Evolutionary conservation across 2,888 invertebrate genomes (phyloP), one percentile per base, ranked within the genome.

Genomic region (Aphodius granarius): DNA sequence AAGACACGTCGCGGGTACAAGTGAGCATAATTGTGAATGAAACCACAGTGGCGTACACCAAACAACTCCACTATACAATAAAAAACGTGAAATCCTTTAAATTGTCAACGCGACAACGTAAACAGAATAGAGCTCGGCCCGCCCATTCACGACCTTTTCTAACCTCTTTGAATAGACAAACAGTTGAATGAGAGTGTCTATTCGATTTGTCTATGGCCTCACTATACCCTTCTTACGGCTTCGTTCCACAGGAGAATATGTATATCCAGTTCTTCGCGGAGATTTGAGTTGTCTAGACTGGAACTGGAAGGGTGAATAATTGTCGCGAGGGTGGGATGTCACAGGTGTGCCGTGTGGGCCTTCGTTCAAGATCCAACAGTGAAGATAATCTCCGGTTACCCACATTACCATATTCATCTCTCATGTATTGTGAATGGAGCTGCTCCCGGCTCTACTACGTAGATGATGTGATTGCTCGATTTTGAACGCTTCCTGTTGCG

Each of bases 311-410:
- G 78, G 77, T 77, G 73, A 76, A 75, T 77, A 77, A 77, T 77
- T 77, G 77, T 77, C 74, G 73, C 70, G 75, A 77, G 74, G 77
- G 73, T 73, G 70, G 77, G 73, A 74, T 77, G 71, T 71, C 77
- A 77, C 79, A 79, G 78, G 79, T 79, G 79, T 78, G 76, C 77
- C 75, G 76, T 77, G 79, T 80, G 78, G 79, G 79, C 68, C 75
- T 74, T 73, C 63, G 43, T 43, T 13, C 43, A 43, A 43, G 43
- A 43, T 43, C 43, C 43, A 43, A 13, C 43, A 6, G 43, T 13
- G 43, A 43, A 43, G 43, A 43, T 79, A 79, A 78, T 77, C 77
- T 78, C 79, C 65, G 75, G 78, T 80, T 80, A 78, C 43, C n/a
- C 43, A 13, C 78, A 78, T 79, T 78, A 77, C 78, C 78, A 78